phyloP scores from a whole-genome alignment of 1,140 invertebrate species.

The Calephelis nemesis region DNA sequence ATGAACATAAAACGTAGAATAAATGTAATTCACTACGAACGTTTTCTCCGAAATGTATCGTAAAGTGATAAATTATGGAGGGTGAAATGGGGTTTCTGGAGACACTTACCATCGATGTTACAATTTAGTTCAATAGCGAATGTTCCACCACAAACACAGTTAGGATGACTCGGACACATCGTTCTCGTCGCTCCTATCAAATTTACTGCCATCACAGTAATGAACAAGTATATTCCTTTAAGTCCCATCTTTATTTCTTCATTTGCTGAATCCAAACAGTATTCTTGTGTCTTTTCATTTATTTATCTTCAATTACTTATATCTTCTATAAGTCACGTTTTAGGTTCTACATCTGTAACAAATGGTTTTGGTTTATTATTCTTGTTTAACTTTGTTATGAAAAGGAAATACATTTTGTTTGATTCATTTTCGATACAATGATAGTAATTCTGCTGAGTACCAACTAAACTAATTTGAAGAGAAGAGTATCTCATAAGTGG shows the following conservation, averaged over 20 bases:
- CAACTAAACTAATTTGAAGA: no score
- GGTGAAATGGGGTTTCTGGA: slow-evolving; percentile 23
- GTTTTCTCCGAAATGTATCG: not conserved
- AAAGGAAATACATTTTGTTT: no score
- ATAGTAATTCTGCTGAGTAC: no score
- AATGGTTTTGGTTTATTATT: not conserved
- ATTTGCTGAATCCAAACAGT: not conserved
- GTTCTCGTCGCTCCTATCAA: slow-evolving; percentile 56
- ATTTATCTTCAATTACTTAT: slow-evolving; percentile 18
- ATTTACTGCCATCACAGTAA: slow-evolving; percentile 53
- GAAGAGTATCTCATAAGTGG: no score
- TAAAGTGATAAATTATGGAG: not conserved
- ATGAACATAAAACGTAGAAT: not conserved
- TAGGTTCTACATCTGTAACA: not conserved
- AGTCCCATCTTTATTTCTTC: slow-evolving; percentile 49
- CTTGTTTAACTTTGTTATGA: no score
- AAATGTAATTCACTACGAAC: not conserved
- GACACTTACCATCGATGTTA: slow-evolving; percentile 72
- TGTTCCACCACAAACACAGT: slow-evolving; percentile 72
- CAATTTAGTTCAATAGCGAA: slow-evolving; percentile 70
- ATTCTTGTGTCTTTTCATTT: slow-evolving; percentile 30
- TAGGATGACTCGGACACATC: slow-evolving; percentile 68
- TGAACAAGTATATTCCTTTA: slow-evolving; percentile 51
- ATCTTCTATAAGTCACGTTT: not conserved
- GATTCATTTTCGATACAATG: no score